Percentiles rank a stretch among this genome's conserved stretches.
Conservation (phyloP, 2,113 vertebrate genomes). For the Mesocricetus auratus region DNA sequence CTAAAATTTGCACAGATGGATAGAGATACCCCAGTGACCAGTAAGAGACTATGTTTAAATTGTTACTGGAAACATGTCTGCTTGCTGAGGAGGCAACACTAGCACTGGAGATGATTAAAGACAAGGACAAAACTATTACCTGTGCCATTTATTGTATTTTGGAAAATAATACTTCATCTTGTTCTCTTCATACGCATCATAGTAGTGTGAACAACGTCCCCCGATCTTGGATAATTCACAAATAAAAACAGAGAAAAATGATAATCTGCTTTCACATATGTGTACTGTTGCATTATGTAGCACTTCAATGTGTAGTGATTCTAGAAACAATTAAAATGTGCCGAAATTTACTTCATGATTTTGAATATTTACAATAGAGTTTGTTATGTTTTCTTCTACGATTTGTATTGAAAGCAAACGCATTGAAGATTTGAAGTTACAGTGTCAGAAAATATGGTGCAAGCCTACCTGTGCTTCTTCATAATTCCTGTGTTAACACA, state of each 20-base stretch:
- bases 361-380: slow-evolving; percentile 3
- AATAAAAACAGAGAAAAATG: not conserved
- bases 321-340: slow-evolving; percentile 38
- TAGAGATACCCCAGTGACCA: not conserved
- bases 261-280: slow-evolving; percentile 3
- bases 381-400: not conserved
- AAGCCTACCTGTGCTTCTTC: not conserved
- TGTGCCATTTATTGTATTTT: not conserved
- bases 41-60: slow-evolving; percentile 17
- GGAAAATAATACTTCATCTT: slow-evolving; percentile 30
- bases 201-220: not conserved
- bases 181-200: not conserved
- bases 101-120: slow-evolving; percentile 6
- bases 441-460: not conserved
- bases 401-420: slow-evolving; percentile 28
- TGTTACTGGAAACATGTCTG: not conserved
- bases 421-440: slow-evolving; percentile 22
- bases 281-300: not conserved
- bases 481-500: not conserved
- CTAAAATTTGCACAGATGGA: slow-evolving; percentile 2
- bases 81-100: not conserved
- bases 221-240: not conserved
- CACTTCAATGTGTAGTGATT: slow-evolving; percentile 22
- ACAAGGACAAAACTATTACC: not conserved
- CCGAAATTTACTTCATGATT: slow-evolving; percentile 14